Evolutionary conservation across 2,797 vertebrate species (phyloP).

Genomic region (Tokudaia muenninki): DNA sequence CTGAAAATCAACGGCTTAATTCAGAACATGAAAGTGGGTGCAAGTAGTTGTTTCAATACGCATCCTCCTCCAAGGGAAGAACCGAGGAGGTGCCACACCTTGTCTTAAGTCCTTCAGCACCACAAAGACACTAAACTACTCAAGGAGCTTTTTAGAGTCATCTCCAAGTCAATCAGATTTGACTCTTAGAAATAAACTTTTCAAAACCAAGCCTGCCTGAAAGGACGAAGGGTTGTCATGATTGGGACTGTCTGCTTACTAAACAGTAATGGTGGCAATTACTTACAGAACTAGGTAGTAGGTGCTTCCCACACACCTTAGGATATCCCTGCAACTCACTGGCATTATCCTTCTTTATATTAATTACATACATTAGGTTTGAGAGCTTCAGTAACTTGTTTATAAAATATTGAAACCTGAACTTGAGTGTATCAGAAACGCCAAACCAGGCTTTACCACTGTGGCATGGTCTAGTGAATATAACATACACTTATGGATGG

Average conservation of each 20-base stretch:
- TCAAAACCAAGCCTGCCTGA: conserved; percentile 29
- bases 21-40: not conserved
- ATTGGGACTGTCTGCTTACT: conserved; percentile 21
- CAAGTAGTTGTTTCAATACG: not conserved
- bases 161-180: not conserved
- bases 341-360: not conserved
- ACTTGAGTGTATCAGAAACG: not conserved
- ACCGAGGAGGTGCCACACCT: not conserved
- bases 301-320: not conserved
- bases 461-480: not conserved
- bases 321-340: not conserved
- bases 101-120: not conserved
- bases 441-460: not conserved
- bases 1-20: conserved; percentile 38
- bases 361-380: conserved; percentile 27
- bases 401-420: conserved; percentile 40
- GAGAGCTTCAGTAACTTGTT: conserved; percentile 18
- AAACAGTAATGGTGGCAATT: not conserved
- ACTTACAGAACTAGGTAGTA: not conserved
- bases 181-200: conserved; percentile 38
- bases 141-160: not conserved
- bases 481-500: not conserved
- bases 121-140: not conserved
- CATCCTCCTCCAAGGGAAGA: not conserved
- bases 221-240: conserved; percentile 23